Percentiles rank a stretch among this genome's conserved stretches.
Evolutionary conservation across 1,140 invertebrate genomes (phyloP).

Genomic region (Zaprionus davidi): DNA sequence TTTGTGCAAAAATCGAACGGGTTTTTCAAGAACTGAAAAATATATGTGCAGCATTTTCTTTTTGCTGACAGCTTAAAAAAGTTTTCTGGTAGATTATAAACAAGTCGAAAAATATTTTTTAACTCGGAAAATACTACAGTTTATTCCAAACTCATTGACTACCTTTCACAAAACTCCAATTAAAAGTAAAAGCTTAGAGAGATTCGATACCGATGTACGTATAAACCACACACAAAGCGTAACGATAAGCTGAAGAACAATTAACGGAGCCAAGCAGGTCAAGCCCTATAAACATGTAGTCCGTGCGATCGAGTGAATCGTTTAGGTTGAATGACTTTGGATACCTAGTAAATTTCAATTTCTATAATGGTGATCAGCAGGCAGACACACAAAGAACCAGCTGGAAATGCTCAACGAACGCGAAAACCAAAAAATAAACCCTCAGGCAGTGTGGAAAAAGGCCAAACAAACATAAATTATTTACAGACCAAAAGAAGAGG

Average conservation of each 20-base stretch:
- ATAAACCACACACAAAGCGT: conserved; percentile 18
- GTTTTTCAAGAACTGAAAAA: neutral
- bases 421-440: conserved; percentile 18
- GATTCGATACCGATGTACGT: conserved; percentile 18
- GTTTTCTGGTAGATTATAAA: neutral
- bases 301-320: conserved; percentile 24
- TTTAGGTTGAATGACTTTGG: conserved; percentile 74
- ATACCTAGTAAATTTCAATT: conserved; percentile 69
- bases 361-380: conserved; percentile 53
- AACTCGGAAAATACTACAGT: neutral
- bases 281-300: conserved; percentile 24
- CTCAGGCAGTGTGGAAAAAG: conserved; percentile 19
- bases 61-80: neutral
- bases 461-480: conserved; percentile 51
- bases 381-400: conserved; percentile 14
- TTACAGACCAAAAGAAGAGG: conserved; percentile 35
- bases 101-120: neutral
- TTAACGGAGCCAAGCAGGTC: conserved; percentile 54
- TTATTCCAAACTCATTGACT: conserved; percentile 1
- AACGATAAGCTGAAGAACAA: conserved; percentile 41
- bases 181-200: conserved; percentile 55
- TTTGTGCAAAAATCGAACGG: neutral
- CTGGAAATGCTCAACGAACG: conserved; percentile 11
- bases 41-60: neutral
- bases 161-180: conserved; percentile 8